Percentiles rank a stretch among this genome's conserved stretches.
phyloP scores from a whole-genome alignment of 2,888 invertebrate genomes.

The Pseudococcus jackbeardsleyi region DNA sequence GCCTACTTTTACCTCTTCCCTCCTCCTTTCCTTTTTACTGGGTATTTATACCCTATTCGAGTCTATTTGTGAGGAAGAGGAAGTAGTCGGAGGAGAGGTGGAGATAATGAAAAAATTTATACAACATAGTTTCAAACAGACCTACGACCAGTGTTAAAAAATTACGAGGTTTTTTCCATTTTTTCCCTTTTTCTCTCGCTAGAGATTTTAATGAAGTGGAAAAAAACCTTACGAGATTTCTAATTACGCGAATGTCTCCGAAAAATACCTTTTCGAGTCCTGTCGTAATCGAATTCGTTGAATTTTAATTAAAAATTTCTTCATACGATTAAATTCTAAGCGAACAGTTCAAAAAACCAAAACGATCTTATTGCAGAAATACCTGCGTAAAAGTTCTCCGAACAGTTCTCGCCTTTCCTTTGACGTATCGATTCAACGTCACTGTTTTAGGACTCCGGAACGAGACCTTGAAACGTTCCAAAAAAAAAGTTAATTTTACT shows the following conservation, averaged over 20 bases:
- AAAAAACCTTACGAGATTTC: not conserved
- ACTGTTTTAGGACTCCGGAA: not conserved
- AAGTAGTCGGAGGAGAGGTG: not conserved
- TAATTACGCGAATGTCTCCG: not conserved
- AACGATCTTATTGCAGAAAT: no score
- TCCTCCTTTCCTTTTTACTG: not conserved
- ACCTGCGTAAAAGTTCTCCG: no score
- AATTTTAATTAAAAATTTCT: constrained; percentile 27
- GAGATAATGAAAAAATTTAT: constrained; percentile 11
- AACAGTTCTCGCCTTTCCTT: not conserved
- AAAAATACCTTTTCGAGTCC: not conserved
- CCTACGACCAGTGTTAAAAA: not conserved
- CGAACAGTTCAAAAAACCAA: not conserved
- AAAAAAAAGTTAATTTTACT: not conserved
- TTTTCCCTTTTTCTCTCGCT: not conserved
- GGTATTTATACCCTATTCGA: not conserved
- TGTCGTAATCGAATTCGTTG: not conserved
- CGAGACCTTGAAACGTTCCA: not conserved
- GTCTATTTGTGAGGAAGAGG: not conserved
- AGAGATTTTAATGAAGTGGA: no score
- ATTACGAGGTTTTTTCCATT: not conserved
- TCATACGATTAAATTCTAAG: not conserved
- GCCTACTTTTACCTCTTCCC: constrained; percentile 8
- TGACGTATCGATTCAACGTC: not conserved
- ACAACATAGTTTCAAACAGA: not conserved